A percentile compares a stretch with the other conserved stretches of the same genome.
Conservation (phyloP, 2,113 vertebrate species). For the Onychostruthus taczanowskii region DNA sequence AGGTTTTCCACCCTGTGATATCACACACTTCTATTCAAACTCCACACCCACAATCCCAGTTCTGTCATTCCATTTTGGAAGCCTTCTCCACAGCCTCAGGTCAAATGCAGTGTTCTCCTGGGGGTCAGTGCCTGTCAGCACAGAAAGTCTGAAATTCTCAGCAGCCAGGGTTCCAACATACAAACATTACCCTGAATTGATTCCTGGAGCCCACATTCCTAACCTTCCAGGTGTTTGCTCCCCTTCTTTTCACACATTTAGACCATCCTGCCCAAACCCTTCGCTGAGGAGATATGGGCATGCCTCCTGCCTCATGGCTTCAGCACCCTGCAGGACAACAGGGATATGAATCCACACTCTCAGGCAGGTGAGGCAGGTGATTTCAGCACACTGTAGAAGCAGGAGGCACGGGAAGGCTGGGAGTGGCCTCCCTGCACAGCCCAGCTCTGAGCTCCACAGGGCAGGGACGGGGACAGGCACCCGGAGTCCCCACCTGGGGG, state of each 20-base stretch:
- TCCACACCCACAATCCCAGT: neutral
- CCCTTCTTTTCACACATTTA: neutral
- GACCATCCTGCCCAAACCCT: neutral
- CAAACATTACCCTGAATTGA: neutral
- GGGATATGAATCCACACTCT: neutral
- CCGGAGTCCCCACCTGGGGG: neutral
- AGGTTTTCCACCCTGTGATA: neutral
- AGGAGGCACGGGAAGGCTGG: neutral
- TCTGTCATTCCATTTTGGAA: neutral
- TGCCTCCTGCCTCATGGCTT: neutral
- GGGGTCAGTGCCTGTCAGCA: neutral
- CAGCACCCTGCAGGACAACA: neutral
- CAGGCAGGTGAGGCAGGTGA: accelerated
- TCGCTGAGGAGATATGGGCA: too few relatives aligned
- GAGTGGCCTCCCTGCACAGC: neutral
- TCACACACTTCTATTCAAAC: neutral
- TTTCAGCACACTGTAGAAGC: neutral
- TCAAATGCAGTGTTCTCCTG: neutral
- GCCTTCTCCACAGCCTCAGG: accelerated
- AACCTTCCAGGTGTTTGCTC: neutral
- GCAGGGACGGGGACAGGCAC: accelerated
- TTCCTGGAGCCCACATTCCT: neutral
- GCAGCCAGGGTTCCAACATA: neutral
- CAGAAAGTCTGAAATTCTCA: neutral
- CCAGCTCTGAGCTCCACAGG: neutral